Evolutionary conservation across 2,113 vertebrate species (phyloP).

Genomic region (Hemichromis elongatus): DNA sequence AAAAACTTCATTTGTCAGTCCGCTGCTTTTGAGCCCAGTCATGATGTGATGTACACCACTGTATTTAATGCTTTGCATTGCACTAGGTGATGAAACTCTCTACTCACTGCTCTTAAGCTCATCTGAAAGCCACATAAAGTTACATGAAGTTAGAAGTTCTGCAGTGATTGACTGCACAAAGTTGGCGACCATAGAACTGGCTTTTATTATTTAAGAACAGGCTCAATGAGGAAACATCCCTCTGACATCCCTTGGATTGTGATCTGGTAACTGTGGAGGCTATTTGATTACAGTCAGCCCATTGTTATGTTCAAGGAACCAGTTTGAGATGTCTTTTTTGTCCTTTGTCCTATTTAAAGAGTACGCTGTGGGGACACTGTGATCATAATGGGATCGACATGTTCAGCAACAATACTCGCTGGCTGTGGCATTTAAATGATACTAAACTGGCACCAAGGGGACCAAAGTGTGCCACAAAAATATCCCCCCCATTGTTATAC

Average conservation of each 20-base stretch:
- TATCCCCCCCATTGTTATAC: not conserved
- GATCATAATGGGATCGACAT: not conserved
- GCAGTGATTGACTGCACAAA: not conserved
- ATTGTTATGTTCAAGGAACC: not conserved
- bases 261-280: not conserved
- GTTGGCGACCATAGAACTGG: not conserved
- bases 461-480: not conserved
- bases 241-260: not conserved
- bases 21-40: not conserved
- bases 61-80: not conserved
- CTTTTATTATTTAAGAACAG: not conserved
- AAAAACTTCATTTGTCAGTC: not conserved
- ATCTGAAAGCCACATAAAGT: not conserved
- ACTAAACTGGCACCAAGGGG: not conserved
- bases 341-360: not conserved
- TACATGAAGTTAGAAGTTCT: not conserved
- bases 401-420: not conserved
- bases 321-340: not conserved
- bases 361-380: not conserved
- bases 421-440: not conserved
- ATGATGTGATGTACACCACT: not conserved
- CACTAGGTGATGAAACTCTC: not conserved
- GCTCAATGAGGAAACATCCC: not conserved
- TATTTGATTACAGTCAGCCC: not conserved
- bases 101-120: not conserved